Conservation (phyloP, 2,797 vertebrate genomes). For the Crocodylus rhombifer region DNA sequence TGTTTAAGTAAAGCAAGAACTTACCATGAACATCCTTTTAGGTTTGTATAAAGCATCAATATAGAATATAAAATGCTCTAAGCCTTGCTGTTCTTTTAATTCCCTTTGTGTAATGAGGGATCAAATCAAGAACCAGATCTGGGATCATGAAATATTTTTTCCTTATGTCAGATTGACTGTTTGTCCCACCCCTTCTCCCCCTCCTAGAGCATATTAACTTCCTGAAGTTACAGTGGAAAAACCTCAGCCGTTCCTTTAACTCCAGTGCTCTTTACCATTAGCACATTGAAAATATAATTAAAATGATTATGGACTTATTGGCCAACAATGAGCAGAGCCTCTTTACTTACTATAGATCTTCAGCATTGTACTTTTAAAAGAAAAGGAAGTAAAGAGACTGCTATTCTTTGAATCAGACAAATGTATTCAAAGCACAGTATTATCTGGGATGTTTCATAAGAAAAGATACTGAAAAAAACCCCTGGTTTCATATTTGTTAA, state of each 20-base stretch:
- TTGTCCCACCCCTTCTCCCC: too few relatives aligned
- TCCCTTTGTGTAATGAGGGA: too few relatives aligned
- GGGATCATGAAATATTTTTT: too few relatives aligned
- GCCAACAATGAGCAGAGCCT: not conserved
- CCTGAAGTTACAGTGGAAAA: too few relatives aligned
- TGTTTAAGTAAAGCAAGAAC: not conserved
- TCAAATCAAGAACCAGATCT: too few relatives aligned
- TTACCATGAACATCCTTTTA: not conserved
- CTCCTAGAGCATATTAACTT: too few relatives aligned
- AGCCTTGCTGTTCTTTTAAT: too few relatives aligned
- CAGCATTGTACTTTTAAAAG: not conserved
- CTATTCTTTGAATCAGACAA: not conserved
- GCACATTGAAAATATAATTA: too few relatives aligned
- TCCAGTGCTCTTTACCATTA: too few relatives aligned
- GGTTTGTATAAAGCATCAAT: not conserved
- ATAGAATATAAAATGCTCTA: not conserved
- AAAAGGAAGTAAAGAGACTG: not conserved
- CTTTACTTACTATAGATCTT: not conserved
- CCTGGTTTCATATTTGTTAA: not conserved
- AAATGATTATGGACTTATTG: not conserved
- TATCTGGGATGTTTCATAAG: not conserved
- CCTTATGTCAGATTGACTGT: too few relatives aligned
- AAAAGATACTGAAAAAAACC: not conserved
- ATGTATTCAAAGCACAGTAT: not conserved
- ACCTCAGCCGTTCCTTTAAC: too few relatives aligned